Conservation (phyloP, 2,888 invertebrate species). For the Ligdia adustata region DNA sequence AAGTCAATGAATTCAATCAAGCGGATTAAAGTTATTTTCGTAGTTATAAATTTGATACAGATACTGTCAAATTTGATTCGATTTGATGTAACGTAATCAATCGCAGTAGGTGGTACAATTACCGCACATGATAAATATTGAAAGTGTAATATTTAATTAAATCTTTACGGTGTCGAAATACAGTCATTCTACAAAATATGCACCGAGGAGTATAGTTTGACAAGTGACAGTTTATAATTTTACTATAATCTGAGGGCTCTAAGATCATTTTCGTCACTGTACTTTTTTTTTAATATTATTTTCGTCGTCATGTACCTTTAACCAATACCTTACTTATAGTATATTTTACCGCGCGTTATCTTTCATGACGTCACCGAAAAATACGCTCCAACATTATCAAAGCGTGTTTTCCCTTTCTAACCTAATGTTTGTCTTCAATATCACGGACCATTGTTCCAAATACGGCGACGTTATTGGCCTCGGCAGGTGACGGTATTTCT, state of each 20-base stretch:
- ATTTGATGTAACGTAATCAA: constrained; percentile 7
- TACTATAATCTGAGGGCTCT: too few species aligned
- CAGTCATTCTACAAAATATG: too few species aligned
- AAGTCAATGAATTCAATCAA: constrained; percentile 9
- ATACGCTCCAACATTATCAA: constrained; percentile 15
- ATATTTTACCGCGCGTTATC: too few species aligned
- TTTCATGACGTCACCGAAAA: constrained; percentile 1
- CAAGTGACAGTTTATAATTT: too few species aligned
- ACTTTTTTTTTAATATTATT: too few species aligned
- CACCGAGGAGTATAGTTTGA: too few species aligned
- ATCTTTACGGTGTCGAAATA: too few species aligned
- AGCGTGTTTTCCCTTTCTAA: constrained; percentile 19
- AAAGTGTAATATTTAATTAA: too few species aligned
- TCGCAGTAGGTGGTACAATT: not conserved
- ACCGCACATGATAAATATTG: too few species aligned
- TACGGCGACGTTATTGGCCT: constrained; percentile 25
- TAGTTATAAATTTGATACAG: constrained; percentile 6
- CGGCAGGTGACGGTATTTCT: constrained; percentile 17
- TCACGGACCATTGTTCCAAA: constrained; percentile 33
- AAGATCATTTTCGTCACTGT: too few species aligned
- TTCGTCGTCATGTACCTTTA: too few species aligned
- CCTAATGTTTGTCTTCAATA: constrained; percentile 17
- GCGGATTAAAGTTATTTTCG: constrained; percentile 11
- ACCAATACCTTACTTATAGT: too few species aligned
- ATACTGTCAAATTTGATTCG: not conserved